Base-by-base conservation (phyloP, 2,888 invertebrate genomes). In the Melinaea menophilus region DNA sequence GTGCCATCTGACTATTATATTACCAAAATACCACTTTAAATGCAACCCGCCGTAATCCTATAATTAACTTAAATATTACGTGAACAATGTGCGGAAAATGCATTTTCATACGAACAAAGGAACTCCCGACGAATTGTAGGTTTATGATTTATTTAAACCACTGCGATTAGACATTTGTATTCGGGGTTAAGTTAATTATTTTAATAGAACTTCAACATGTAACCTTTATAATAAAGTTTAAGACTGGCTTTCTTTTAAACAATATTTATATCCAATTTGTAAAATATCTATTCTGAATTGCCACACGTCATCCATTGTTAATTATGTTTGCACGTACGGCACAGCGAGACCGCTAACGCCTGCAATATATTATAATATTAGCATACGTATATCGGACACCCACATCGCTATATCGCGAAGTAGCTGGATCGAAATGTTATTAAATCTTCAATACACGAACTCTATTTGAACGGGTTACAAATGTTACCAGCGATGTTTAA, bases 1-100 rank as follows among this genome's bases (percentile, higher is more conserved):
- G 89, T 90, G 87, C 90, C 86, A 90, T 90, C 90, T 85, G 84
- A 89, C 90, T 88, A 85, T 88, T 88, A 88, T 88, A 88, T 89
- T 90, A 89, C 89, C 88, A 84, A 90, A 90, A 90, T 88, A 86
- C 86, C 82, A 84, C 85, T 87, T 86, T 84, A 88, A 89, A 89
- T 86, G 83, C 90, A 86, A 78, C 81, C 80, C 80, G 73, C 71
- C 79, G 78, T 86, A 85, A 86, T 85, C 86, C 89, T 85, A 86
- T 88, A 89, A 90, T 90, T 90, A 90, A 86, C 80, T 88, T 88
- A 88, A 90, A 84, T 86, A 85, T 80, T 81, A 86, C 86, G 82
- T 85, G 85, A 82, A 82, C 82, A 81, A 77, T 80, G 41, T 41
- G 79, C 78, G 82, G 88, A 81, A 88, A 88, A 89, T 90, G 86